phyloP scores from a whole-genome alignment of 2,888 invertebrate genomes.

The Urechis unicinctus region DNA sequence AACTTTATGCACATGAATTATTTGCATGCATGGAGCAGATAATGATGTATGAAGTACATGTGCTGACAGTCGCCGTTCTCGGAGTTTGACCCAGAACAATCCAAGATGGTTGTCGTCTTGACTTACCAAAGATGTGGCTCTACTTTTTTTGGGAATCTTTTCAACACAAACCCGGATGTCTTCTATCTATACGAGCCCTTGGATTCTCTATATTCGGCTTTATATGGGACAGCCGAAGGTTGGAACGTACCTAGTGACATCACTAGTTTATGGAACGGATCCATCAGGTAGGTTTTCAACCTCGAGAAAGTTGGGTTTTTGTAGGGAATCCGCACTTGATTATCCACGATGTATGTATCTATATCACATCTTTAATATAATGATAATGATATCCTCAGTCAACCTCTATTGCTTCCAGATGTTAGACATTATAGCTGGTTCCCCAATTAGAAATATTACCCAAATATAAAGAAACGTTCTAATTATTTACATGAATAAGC shows the following conservation, averaged over 20 bases:
- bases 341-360: no score
- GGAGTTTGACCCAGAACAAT: conserved; percentile 1
- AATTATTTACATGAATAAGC: no score
- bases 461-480: no score
- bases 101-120: conserved; percentile 9
- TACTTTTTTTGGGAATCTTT: conserved; percentile 13
- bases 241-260: conserved; percentile 17
- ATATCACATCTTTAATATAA: no score
- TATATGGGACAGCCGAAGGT: conserved; percentile 14
- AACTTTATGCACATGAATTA: no score
- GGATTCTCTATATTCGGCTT: conserved; percentile 11
- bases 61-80: neutral
- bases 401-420: no score
- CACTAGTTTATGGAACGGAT: conserved; percentile 7
- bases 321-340: no score
- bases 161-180: conserved; percentile 11
- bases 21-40: no score
- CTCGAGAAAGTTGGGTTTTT: no score
- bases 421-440: no score
- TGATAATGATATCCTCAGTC: no score
- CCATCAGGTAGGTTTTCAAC: conserved; percentile 9
- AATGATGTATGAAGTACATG: neutral
- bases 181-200: conserved; percentile 18
- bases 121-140: conserved; percentile 14
- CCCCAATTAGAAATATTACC: no score